These are phyloP conservation scores for Tapera naevia DNA, from an alignment of 2,797 vertebrate species.

Conservation along the genomic window DNA sequence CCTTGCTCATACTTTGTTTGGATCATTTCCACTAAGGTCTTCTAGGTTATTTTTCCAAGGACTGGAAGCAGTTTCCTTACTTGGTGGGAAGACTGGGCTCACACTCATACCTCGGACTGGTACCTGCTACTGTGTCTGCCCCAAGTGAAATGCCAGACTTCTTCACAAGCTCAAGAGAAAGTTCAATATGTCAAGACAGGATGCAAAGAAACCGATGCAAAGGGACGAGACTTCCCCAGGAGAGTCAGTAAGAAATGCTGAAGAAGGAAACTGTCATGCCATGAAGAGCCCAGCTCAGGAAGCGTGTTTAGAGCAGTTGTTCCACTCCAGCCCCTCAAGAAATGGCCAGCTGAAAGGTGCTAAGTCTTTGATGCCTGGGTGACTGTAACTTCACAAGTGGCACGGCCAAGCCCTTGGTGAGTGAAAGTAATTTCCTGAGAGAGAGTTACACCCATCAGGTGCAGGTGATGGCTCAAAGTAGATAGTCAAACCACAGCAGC, in stretches of 20 bases:
- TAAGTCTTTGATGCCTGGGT: not conserved
- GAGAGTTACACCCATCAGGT: not conserved
- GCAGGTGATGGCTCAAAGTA: not conserved
- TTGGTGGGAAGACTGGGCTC: not conserved
- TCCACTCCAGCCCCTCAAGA: not conserved
- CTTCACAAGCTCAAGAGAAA: not conserved
- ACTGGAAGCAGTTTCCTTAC: not conserved
- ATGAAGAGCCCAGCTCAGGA: not conserved
- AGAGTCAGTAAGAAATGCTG: not conserved
- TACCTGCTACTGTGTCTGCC: not conserved
- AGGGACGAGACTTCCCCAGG: not conserved
- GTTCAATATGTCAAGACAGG: not conserved
- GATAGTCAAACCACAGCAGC: not conserved
- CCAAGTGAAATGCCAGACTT: not conserved
- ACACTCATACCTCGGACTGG: rapidly evolving
- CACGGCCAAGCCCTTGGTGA: not conserved
- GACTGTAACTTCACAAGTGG: not conserved
- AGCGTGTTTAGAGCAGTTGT: not conserved
- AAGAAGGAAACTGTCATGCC: no score
- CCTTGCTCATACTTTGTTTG: not conserved
- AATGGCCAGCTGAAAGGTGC: not conserved
- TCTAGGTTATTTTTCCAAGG: not conserved
- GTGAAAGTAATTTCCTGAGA: not conserved
- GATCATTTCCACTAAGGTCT: not conserved
- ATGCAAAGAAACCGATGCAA: not conserved